phyloP scores from a whole-genome alignment of 2,113 vertebrate species.

The Hemibagrus wyckioides region DNA sequence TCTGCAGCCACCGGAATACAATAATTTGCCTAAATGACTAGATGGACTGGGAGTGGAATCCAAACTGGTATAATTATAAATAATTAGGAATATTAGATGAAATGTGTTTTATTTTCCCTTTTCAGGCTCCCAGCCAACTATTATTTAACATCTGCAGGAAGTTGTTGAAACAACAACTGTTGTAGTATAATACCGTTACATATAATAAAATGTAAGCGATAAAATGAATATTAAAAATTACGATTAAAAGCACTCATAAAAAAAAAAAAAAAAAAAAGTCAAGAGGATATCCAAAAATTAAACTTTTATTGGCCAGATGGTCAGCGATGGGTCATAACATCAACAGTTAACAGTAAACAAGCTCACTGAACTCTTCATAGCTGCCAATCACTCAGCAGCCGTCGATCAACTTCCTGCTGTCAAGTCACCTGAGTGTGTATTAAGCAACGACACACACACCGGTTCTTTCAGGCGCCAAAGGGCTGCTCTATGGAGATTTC shows the following conservation, averaged over 20 bases:
- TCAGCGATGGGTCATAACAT: constrained; percentile 66
- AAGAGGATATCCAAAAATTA: constrained; percentile 84
- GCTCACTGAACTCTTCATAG: constrained; percentile 41
- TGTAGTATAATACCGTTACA: not conserved
- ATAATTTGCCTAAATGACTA: constrained; percentile 11
- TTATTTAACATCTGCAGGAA: not conserved
- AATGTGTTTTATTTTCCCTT: not conserved
- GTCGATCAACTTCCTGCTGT: constrained; percentile 42
- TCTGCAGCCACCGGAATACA: not conserved
- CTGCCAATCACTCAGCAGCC: constrained; percentile 38
- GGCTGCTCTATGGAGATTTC: not conserved
- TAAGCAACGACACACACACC: constrained; percentile 14
- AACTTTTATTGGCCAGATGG: constrained; percentile 92
- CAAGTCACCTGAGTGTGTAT: constrained; percentile 41
- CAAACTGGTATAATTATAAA: constrained; percentile 19
- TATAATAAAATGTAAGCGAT: not conserved
- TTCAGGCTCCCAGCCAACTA: not conserved
- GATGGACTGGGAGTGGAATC: not conserved
- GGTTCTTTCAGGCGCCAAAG: constrained; percentile 24
- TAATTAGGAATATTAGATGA: constrained; percentile 1
- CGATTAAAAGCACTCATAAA: not conserved
- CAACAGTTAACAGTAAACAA: constrained; percentile 54
- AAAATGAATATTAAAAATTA: not conserved
- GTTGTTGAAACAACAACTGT: not conserved
- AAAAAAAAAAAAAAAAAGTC: constrained; percentile 34